These are phyloP conservation scores for Eristalis tenax DNA, from an alignment of 2,888 invertebrate species.

Conservation along the genomic window DNA sequence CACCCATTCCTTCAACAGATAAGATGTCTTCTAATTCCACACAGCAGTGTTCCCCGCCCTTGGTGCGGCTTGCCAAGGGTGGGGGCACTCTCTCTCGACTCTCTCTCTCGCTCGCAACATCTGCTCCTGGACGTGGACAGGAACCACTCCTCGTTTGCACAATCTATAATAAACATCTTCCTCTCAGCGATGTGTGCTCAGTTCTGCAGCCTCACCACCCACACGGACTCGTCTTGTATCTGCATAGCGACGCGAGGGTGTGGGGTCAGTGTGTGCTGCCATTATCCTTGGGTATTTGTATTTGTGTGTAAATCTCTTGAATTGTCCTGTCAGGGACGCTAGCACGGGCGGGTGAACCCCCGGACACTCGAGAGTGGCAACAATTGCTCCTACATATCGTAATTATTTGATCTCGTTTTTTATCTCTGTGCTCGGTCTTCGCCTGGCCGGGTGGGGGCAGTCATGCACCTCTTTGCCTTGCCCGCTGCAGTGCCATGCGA, in stretches of 20 bases:
- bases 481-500: no score
- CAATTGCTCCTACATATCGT: slow-evolving; percentile 60
- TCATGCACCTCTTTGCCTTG: background rate
- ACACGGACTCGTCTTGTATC: background rate
- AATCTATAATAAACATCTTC: slow-evolving; percentile 71
- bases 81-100: background rate
- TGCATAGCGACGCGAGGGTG: background rate
- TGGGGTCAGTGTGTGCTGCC: slow-evolving; percentile 28
- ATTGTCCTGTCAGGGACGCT: slow-evolving; percentile 17
- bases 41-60: slow-evolving; percentile 40
- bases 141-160: slow-evolving; percentile 53
- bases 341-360: background rate
- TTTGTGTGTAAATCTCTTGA: slow-evolving; percentile 61
- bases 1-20: slow-evolving; percentile 47
- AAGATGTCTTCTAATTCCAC: slow-evolving; percentile 68
- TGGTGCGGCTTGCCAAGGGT: slow-evolving; percentile 41
- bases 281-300: slow-evolving; percentile 64
- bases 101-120: slow-evolving; percentile 31
- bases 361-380: background rate
- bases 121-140: slow-evolving; percentile 37
- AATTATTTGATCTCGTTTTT: slow-evolving; percentile 58
- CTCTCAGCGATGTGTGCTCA: slow-evolving; percentile 18
- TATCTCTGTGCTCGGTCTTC: background rate
- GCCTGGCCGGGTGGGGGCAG: background rate
- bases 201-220: background rate